phyloP scores from a whole-genome alignment of 2,888 invertebrate genomes.

The Cryptocephalus moraei region DNA sequence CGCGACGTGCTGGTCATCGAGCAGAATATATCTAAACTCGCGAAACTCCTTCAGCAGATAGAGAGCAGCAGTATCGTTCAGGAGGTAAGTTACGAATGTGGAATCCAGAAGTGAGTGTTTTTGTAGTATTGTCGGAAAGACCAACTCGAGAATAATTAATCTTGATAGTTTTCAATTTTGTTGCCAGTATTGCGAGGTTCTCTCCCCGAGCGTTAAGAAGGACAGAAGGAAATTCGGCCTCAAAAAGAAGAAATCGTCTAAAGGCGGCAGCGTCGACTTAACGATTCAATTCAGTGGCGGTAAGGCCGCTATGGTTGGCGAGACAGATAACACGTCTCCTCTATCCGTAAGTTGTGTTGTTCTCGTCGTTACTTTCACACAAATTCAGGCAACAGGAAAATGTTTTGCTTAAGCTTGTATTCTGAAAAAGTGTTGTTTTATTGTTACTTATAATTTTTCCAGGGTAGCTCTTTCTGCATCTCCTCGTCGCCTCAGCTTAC shows the following conservation, averaged over 20 bases:
- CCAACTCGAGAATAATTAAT: not conserved
- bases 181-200: slow-evolving; percentile 10
- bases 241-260: slow-evolving; percentile 53
- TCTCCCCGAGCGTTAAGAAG: slow-evolving; percentile 51
- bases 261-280: slow-evolving; percentile 53
- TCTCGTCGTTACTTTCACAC: no score
- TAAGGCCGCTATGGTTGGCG: slow-evolving; percentile 21
- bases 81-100: slow-evolving; percentile 15
- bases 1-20: slow-evolving; percentile 58
- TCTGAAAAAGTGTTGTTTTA: not conserved
- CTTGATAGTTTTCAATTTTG: not conserved
- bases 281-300: slow-evolving; percentile 35
- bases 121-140: not conserved
- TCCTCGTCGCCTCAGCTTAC: slow-evolving; percentile 27
- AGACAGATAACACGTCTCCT: slow-evolving; percentile 37
- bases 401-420: no score
- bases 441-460: slow-evolving; percentile 7
- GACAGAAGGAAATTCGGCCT: slow-evolving; percentile 59
- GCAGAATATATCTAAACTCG: slow-evolving; percentile 57
- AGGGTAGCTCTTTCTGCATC: slow-evolving; percentile 30
- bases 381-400: no score
- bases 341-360: slow-evolving; percentile 31
- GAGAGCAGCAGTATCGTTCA: slow-evolving; percentile 27
- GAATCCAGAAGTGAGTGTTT: no score
- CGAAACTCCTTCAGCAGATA: slow-evolving; percentile 49